Evolutionary conservation across 1,140 invertebrate genomes (phyloP).

Genomic region (Trachymyrmex septentrionalis): DNA sequence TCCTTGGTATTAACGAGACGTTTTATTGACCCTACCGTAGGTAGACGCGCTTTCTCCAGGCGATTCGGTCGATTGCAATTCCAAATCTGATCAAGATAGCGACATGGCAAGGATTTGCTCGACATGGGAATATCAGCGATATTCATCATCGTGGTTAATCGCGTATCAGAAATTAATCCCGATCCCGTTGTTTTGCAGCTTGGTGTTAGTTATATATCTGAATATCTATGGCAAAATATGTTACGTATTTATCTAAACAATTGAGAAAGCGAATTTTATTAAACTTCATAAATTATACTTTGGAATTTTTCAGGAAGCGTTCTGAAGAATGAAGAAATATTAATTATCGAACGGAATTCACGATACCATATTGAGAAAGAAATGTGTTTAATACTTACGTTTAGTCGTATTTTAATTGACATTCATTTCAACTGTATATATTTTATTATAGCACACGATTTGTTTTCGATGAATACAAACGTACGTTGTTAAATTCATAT

Average conservation of each 20-base stretch:
- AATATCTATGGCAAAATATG: background rate
- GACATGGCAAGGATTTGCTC: background rate
- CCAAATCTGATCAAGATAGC: constrained; percentile 24
- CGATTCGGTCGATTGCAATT: constrained; percentile 30
- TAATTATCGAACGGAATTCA: background rate
- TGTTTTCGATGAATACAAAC: background rate
- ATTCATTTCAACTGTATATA: background rate
- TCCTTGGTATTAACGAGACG: constrained; percentile 67
- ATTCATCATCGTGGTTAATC: constrained; percentile 8
- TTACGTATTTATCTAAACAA: background rate
- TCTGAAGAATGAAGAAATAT: background rate
- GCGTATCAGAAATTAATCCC: constrained; percentile 15
- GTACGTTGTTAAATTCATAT: too few relatives aligned
- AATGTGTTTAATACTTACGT: background rate
- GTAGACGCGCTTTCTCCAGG: constrained; percentile 9
- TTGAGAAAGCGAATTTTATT: background rate
- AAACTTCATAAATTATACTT: background rate
- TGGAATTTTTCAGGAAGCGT: background rate
- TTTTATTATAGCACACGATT: background rate
- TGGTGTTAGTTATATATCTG: too few relatives aligned
- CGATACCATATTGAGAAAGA: background rate
- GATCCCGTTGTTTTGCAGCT: background rate
- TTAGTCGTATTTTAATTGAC: background rate
- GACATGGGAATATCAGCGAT: background rate
- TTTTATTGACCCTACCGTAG: constrained; percentile 60